Percentiles rank a stretch among this genome's conserved stretches.
phyloP scores from a whole-genome alignment of 2,113 vertebrate genomes.

The Panthera leo region DNA sequence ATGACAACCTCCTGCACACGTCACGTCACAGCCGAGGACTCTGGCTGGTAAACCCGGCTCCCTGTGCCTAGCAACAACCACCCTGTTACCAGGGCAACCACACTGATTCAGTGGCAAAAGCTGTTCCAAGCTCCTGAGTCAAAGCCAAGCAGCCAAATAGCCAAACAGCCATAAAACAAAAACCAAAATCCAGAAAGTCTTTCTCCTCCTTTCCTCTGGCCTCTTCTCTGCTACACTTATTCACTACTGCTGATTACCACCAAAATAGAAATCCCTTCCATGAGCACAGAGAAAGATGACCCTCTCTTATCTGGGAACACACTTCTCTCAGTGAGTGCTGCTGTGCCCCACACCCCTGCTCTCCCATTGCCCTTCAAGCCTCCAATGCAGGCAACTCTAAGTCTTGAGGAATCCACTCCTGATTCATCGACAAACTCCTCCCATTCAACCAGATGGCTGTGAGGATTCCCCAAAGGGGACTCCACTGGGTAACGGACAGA shows the following conservation, averaged over 20 bases:
- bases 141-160: background rate
- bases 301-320: background rate
- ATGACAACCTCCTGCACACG: conserved; percentile 60
- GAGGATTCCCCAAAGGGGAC: background rate
- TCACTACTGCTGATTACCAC: background rate
- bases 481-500: background rate
- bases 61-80: conserved; percentile 74
- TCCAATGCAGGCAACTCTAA: background rate
- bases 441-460: background rate
- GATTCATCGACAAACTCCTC: background rate
- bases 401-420: background rate
- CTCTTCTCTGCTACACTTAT: background rate
- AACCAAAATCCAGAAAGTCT: background rate
- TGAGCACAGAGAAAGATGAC: background rate
- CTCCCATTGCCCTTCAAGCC: background rate
- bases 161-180: background rate
- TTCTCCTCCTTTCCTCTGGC: background rate
- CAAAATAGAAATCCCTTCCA: background rate
- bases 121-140: conserved; percentile 26
- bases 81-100: conserved; percentile 76
- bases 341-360: background rate
- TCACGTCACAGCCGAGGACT: conserved; percentile 26
- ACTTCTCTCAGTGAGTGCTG: background rate
- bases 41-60: conserved; percentile 61
- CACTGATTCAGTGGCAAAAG: conserved; percentile 70